Evolutionary conservation across 2,888 invertebrate genomes (phyloP).

Genomic region (Heliconius aoede): DNA sequence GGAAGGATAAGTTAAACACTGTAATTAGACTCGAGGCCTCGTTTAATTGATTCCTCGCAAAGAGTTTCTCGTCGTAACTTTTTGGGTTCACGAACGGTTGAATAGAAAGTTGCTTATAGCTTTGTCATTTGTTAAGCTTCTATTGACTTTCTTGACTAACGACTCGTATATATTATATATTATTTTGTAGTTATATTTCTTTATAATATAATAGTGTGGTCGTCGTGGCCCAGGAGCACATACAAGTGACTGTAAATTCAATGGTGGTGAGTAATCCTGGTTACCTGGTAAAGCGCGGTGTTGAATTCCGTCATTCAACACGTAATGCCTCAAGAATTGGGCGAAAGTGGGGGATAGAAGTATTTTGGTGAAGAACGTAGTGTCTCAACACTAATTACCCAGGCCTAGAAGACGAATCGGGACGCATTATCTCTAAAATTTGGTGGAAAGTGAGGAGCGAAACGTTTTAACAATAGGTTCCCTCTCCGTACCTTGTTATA

Average conservation of each 20-base stretch:
- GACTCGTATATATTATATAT: neutral
- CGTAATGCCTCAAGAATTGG: neutral
- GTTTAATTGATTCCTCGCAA: constrained; percentile 8
- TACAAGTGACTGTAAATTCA: too few species aligned
- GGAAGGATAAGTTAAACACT: neutral
- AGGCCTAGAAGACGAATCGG: too few species aligned
- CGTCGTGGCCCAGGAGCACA: too few species aligned
- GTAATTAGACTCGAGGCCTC: constrained; percentile 4
- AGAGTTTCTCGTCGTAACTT: constrained; percentile 5
- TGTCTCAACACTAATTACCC: neutral
- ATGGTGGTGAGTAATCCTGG: too few species aligned
- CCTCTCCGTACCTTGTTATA: too few species aligned
- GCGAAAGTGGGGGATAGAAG: neutral
- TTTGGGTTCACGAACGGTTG: constrained; percentile 9
- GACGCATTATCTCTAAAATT: too few species aligned
- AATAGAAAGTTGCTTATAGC: constrained; percentile 23
- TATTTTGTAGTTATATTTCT: too few species aligned
- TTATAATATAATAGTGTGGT: too few species aligned
- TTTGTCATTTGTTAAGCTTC: constrained; percentile 10
- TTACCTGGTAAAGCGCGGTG: neutral
- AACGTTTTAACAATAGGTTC: too few species aligned
- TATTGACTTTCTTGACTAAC: neutral
- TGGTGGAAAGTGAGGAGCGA: too few species aligned
- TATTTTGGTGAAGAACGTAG: neutral
- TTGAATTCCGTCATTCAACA: neutral